A percentile compares a stretch with the other conserved stretches of the same genome.
Evolutionary conservation across 2,113 vertebrate species (phyloP).

Genomic region (Centropus bengalensis): DNA sequence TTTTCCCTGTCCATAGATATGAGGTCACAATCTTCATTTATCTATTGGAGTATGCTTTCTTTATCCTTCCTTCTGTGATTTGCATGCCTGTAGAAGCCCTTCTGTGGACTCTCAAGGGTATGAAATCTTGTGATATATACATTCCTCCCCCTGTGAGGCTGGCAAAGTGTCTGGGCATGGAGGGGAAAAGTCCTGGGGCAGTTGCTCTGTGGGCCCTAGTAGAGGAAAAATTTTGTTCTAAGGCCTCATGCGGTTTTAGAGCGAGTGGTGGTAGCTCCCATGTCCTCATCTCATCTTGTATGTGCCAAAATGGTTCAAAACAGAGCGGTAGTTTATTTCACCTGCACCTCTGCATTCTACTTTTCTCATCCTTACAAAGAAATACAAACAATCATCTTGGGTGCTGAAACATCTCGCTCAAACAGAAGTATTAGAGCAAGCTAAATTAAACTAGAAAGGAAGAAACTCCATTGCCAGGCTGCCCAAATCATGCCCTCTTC

Average conservation of each 20-base stretch:
- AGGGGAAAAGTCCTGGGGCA: neutral
- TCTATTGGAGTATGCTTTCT: no score
- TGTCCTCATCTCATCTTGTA: neutral
- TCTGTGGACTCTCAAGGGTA: no score
- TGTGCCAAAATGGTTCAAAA: neutral
- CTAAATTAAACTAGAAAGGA: neutral
- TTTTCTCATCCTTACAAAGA: neutral
- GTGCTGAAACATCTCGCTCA: neutral
- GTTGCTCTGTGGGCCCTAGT: neutral
- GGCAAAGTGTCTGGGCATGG: neutral
- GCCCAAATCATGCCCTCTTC: neutral
- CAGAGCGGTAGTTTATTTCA: neutral
- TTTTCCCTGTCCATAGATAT: no score
- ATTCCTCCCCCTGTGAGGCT: neutral
- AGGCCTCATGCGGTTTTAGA: neutral
- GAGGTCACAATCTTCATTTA: no score
- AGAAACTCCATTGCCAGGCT: neutral
- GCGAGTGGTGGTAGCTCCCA: neutral
- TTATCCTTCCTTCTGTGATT: no score
- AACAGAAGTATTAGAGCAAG: neutral
- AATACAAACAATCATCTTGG: neutral
- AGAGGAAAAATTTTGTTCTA: neutral
- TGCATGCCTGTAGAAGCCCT: no score
- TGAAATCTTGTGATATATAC: neutral
- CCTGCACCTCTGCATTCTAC: neutral